Conservation (phyloP, 1,140 invertebrate genomes). For the Agrypnia vestita region DNA sequence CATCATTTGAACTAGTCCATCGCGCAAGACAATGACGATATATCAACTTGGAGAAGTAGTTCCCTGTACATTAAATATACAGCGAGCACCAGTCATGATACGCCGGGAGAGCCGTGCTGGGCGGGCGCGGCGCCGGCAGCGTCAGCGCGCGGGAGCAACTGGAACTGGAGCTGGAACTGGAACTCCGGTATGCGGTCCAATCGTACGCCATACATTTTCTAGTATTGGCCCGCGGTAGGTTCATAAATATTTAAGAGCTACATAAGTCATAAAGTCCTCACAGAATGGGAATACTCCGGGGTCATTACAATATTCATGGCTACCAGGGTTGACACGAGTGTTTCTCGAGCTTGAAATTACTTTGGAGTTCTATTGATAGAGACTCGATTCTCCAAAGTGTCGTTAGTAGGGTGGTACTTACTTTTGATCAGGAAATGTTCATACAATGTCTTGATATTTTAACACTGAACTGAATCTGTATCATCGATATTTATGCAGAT, state of each 20-base stretch:
- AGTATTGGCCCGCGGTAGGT: slow-evolving; percentile 16
- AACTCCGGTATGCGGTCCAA: slow-evolving; percentile 5
- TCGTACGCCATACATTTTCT: background rate
- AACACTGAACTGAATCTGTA: too few species aligned
- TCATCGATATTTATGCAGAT: too few species aligned
- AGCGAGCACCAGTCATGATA: background rate
- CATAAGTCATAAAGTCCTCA: slow-evolving; percentile 35
- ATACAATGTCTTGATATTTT: too few species aligned
- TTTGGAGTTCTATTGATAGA: too few species aligned
- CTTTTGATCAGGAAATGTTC: too few species aligned
- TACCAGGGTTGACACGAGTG: too few species aligned
- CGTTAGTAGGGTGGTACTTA: too few species aligned
- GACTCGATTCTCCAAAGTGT: too few species aligned
- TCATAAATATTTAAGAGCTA: slow-evolving; percentile 28
- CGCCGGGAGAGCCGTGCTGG: background rate
- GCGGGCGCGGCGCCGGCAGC: background rate
- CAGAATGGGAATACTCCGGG: background rate
- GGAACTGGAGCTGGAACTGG: too few species aligned
- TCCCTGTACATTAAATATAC: background rate
- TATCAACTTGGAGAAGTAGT: background rate
- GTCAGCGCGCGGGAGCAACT: background rate
- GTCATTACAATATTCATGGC: slow-evolving; percentile 32
- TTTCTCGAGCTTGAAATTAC: too few species aligned
- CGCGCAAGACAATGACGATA: background rate
- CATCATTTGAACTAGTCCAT: background rate